These are phyloP conservation scores for Dendrolimus punctatus DNA, from an alignment of 1,140 invertebrate genomes.

Conservation along the genomic window DNA sequence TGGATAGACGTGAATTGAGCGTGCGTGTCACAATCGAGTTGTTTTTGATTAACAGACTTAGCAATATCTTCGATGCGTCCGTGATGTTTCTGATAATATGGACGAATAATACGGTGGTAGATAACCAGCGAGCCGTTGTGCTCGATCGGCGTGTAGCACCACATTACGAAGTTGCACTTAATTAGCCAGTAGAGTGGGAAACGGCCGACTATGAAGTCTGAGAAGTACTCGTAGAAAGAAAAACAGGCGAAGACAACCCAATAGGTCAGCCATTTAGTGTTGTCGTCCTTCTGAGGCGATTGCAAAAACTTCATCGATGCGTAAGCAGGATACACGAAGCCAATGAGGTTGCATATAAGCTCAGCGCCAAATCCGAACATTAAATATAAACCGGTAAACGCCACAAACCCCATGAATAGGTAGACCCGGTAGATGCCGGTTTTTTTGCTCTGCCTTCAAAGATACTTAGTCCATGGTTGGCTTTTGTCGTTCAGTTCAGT, in stretches of 20 bases:
- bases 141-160: too few relatives aligned
- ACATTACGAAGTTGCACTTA: too few relatives aligned
- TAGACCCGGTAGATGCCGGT: conserved; percentile 89
- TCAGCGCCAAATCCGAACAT: conserved; percentile 96
- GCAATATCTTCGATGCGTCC: too few relatives aligned
- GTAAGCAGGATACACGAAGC: conserved; percentile 97
- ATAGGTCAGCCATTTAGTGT: conserved; percentile 99
- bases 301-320: conserved; percentile 88
- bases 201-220: conserved; percentile 91
- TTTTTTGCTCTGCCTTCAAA: conserved; percentile 83
- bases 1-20: too few relatives aligned
- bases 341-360: conserved; percentile 95
- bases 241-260: conserved; percentile 98
- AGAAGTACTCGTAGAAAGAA: conserved; percentile 94
- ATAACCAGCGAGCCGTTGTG: too few relatives aligned
- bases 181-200: conserved; percentile 98
- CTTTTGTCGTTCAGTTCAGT: conserved; percentile 85
- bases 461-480: conserved; percentile 82
- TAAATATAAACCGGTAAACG: conserved; percentile 87
- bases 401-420: conserved; percentile 83
- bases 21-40: too few relatives aligned
- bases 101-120: too few relatives aligned
- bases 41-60: too few relatives aligned
- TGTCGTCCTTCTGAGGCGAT: conserved; percentile 82
- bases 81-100: too few relatives aligned